Percentiles rank a stretch among this genome's conserved stretches.
phyloP scores from a whole-genome alignment of 2,888 invertebrate genomes.

The Ophioninae sp. region DNA sequence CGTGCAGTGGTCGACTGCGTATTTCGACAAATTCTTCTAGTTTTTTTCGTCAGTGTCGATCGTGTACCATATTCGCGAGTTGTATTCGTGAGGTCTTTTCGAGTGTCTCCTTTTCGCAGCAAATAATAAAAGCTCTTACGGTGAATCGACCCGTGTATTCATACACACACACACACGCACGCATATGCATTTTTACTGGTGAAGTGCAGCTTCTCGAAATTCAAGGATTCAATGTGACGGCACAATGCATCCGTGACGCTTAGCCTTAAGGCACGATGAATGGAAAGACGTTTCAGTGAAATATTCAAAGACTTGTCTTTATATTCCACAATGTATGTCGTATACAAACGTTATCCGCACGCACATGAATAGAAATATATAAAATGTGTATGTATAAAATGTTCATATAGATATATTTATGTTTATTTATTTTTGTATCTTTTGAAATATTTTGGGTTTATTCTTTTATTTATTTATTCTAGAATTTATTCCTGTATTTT shows the following conservation, averaged over 20 bases:
- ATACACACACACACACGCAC: neutral
- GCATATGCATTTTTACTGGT: conserved; percentile 10
- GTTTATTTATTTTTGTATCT: neutral
- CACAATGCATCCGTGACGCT: conserved; percentile 54
- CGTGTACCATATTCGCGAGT: neutral
- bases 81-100: conserved; percentile 9
- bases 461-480: too few species aligned
- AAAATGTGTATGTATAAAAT: neutral
- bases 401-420: neutral
- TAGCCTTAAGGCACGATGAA: conserved; percentile 46
- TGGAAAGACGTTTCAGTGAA: conserved; percentile 59
- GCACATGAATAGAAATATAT: neutral
- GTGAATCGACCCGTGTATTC: neutral
- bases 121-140: conserved; percentile 29
- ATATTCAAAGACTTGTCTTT: conserved; percentile 61
- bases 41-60: neutral
- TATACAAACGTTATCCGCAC: conserved; percentile 20
- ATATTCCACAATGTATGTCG: conserved; percentile 27
- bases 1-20: neutral
- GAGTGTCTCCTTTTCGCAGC: conserved; percentile 14
- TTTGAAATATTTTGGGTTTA: too few species aligned
- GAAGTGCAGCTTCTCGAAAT: conserved; percentile 58
- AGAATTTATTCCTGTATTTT: too few species aligned
- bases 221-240: conserved; percentile 63
- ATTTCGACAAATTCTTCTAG: conserved; percentile 28